These are phyloP conservation scores for Drosophila barbarae DNA, from an alignment of 2,888 invertebrate species.

Conservation along the genomic window DNA sequence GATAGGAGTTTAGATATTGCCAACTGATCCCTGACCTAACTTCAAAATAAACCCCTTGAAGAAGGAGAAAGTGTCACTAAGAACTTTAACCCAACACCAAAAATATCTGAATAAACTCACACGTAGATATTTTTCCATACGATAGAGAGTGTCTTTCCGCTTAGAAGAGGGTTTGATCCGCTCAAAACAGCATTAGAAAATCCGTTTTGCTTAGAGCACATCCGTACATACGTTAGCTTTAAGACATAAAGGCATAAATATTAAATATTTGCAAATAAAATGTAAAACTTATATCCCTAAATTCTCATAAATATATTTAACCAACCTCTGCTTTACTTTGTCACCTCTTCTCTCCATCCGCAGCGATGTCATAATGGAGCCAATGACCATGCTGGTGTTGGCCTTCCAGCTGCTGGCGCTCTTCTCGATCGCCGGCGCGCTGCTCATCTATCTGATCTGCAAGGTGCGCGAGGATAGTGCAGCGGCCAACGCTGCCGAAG, in stretches of 20 bases:
- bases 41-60: too few relatives aligned
- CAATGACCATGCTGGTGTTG: constrained; percentile 88
- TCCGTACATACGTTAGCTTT: not conserved
- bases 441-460: constrained; percentile 87
- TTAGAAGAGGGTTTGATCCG: not conserved
- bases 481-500: constrained; percentile 67
- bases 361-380: constrained; percentile 84
- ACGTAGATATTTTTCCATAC: too few relatives aligned
- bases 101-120: not conserved
- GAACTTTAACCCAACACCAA: not conserved
- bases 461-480: constrained; percentile 85
- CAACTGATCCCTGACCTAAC: not conserved
- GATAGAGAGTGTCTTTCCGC: not conserved
- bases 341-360: not conserved
- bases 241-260: not conserved
- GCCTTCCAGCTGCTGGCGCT: constrained; percentile 90
- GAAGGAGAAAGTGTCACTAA: too few relatives aligned
- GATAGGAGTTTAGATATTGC: not conserved
- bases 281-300: not conserved
- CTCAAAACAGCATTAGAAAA: too few relatives aligned
- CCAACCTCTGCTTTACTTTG: not conserved
- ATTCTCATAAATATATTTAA: not conserved
- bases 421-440: constrained; percentile 90
- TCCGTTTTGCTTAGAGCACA: not conserved
- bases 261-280: not conserved